phyloP scores from a whole-genome alignment of 2,797 vertebrate species.

The Valencia hispanica region DNA sequence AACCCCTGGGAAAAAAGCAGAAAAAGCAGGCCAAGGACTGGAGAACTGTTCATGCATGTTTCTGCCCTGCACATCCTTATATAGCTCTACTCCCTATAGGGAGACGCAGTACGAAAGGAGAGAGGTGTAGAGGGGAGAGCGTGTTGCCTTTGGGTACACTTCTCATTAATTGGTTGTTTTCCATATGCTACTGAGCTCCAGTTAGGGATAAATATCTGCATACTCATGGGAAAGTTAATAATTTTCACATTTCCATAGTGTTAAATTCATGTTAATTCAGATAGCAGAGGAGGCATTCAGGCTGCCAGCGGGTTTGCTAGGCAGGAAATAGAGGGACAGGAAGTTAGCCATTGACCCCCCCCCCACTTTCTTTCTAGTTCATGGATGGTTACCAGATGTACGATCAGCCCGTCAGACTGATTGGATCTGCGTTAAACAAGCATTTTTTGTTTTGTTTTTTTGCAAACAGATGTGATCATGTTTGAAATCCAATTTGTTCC shows the following conservation, averaged over 20 bases:
- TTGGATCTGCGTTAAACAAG: constrained; percentile 34
- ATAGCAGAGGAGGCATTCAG: constrained; percentile 27
- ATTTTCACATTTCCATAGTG: constrained; percentile 52
- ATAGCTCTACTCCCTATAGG: constrained; percentile 71
- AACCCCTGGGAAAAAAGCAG: constrained; percentile 46
- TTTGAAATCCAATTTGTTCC: constrained; percentile 57
- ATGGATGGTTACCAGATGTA: constrained; percentile 79
- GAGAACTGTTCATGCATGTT: constrained; percentile 73
- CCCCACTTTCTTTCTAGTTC: constrained; percentile 45
- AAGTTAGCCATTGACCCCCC: constrained; percentile 72
- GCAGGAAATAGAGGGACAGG: constrained; percentile 72
- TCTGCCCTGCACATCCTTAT: constrained; percentile 72
- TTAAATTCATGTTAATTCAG: constrained; percentile 49
- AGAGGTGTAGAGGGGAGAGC: constrained; percentile 35
- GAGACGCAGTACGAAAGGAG: constrained; percentile 31
- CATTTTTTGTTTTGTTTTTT: constrained; percentile 3
- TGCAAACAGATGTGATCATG: constrained; percentile 49
- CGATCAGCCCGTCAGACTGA: constrained; percentile 54
- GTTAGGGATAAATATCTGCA: constrained; percentile 63
- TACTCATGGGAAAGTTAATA: constrained; percentile 58
- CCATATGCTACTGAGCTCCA: constrained; percentile 60
- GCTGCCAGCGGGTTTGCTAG: constrained; percentile 46
- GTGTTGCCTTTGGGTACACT: constrained; percentile 63
- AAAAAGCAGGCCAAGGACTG: constrained; percentile 77
- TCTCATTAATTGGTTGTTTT: constrained; percentile 70